Evolutionary conservation across 2,113 vertebrate genomes (phyloP).

Genomic region (Ceyx cyanopectus): DNA sequence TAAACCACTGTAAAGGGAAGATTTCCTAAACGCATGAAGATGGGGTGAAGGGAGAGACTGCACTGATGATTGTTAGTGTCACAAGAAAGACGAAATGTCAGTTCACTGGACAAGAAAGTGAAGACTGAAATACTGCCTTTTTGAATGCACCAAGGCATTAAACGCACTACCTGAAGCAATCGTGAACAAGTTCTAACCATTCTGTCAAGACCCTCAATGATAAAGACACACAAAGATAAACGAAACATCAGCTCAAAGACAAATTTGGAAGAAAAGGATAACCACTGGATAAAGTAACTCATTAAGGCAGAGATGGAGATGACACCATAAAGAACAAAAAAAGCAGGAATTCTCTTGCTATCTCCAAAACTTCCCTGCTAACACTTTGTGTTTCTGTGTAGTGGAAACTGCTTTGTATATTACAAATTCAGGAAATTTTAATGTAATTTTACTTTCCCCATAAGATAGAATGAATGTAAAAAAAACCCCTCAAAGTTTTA

Average conservation of each 20-base stretch:
- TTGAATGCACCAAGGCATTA: background rate
- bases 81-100: background rate
- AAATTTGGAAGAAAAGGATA: background rate
- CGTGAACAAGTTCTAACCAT: background rate
- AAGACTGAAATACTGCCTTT: background rate
- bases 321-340: background rate
- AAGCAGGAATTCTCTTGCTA: background rate
- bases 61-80: background rate
- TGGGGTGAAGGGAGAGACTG: background rate
- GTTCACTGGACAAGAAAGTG: background rate
- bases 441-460: rapidly evolving
- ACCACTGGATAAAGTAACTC: background rate
- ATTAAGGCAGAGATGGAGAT: background rate
- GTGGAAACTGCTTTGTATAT: background rate
- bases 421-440: background rate
- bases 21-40: background rate
- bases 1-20: background rate
- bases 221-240: background rate
- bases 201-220: background rate
- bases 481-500: background rate
- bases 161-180: background rate
- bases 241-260: background rate
- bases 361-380: background rate
- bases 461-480: background rate
- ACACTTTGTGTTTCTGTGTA: background rate